A percentile compares a stretch with the other conserved stretches of the same genome.
Conservation (phyloP, 2,888 invertebrate species). For the Agapostemon virescens region DNA sequence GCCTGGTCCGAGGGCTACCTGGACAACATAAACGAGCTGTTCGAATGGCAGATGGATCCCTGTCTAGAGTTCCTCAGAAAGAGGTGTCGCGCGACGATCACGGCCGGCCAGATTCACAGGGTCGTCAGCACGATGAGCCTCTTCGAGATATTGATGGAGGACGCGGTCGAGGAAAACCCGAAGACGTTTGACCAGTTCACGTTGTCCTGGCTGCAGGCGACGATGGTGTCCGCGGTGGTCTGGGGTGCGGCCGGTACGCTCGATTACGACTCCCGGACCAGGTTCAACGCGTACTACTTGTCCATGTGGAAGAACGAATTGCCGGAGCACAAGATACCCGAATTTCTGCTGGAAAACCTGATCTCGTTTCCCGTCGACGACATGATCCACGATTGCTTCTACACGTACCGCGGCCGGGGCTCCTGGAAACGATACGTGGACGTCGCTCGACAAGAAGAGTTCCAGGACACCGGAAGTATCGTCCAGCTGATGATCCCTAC, state of each 20-base stretch:
- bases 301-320: constrained; percentile 81
- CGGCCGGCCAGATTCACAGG: constrained; percentile 87
- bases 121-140: constrained; percentile 87
- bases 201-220: constrained; percentile 88
- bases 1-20: constrained; percentile 85
- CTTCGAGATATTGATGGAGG: constrained; percentile 89
- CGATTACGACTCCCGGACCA: constrained; percentile 86
- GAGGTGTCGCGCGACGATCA: constrained; percentile 85
- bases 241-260: constrained; percentile 94
- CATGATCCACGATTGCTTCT: constrained; percentile 90
- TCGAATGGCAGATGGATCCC: constrained; percentile 91
- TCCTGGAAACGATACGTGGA: constrained; percentile 94
- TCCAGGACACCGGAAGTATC: constrained; percentile 85
- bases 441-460: constrained; percentile 84
- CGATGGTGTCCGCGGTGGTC: constrained; percentile 87
- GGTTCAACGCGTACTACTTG: constrained; percentile 85
- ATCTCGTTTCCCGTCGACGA: constrained; percentile 90
- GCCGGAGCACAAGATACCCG: constrained; percentile 82
- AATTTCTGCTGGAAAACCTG: constrained; percentile 85
- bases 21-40: constrained; percentile 84
- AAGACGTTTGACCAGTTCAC: constrained; percentile 87
- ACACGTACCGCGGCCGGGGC: constrained; percentile 91
- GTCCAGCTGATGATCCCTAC: constrained; percentile 92
- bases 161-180: constrained; percentile 85
- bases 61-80: constrained; percentile 87